Base-by-base conservation (phyloP, 1,140 invertebrate species). In the Drosophila mauritiana region DNA sequence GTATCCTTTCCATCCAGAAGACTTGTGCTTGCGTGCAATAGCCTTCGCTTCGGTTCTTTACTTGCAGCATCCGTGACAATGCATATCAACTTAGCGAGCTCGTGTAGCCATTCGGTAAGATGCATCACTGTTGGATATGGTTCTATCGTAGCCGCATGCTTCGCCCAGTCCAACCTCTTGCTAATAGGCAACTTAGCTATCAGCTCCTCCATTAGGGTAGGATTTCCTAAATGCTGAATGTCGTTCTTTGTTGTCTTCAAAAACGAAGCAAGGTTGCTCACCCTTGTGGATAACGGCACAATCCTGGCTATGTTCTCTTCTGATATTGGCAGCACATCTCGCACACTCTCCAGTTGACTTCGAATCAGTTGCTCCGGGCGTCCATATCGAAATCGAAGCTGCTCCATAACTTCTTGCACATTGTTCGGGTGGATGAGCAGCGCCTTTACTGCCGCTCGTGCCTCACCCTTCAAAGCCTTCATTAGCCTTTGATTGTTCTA, bases 221-320 rank as follows among this genome's bases (percentile, higher is more conserved):
- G 51, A 4, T 54, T 62, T 0, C 8, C 27, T 12, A 54, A 4
- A 17, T 34, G 51, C 49, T 54, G 49, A 8, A 0, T 12, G 8
- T 15, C 58, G 15, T 0, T 53, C 12, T 25, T 3, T 7, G 37
- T 40, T 46, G 43, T 48, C 42, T 48, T 31, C 3, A 58, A 13
- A 2, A 54, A 43, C n/a, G 64, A n/a, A 36, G 27, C 45, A 1
- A 67, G 20, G 12, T 51, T 67, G 17, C 55, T 67, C 17, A 67
- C 46, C 13, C n/a, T 48, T 0, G 37, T 53, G 11, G 58, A 22
- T 5, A 62, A 52, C 8, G 22, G 53, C 10, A 55, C 20, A 1
- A 63, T 43, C 31, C 17, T 65, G 4, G 15, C 31, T 13, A 65
- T 15, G 13, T 34, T 34, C 6, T 6, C 0, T 10, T 34, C 34